Conservation (phyloP, 2,888 invertebrate species). For the Branchipolynoe longqiensis region DNA sequence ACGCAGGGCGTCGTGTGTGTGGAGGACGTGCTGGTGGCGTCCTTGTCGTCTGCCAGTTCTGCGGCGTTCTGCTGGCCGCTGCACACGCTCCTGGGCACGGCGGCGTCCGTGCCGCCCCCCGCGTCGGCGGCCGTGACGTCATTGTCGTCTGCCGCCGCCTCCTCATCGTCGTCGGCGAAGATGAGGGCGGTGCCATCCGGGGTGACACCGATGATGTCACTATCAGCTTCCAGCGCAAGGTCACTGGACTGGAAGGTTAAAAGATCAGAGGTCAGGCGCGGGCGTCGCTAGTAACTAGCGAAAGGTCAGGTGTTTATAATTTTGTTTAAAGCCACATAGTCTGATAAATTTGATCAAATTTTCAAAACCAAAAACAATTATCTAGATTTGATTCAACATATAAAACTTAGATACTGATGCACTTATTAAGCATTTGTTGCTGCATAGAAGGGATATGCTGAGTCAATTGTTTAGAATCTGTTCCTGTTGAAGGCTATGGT, state of each 20-base stretch:
- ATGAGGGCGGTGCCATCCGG: slow-evolving; percentile 32
- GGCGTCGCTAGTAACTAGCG: no score
- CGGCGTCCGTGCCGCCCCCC: not conserved
- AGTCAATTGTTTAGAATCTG: no score
- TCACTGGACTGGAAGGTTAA: slow-evolving; percentile 31
- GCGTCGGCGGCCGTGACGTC: not conserved
- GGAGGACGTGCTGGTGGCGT: not conserved
- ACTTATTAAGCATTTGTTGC: no score
- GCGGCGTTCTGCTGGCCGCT: not conserved
- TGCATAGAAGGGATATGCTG: no score
- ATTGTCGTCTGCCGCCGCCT: not conserved
- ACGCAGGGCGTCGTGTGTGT: not conserved
- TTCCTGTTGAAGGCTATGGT: no score
- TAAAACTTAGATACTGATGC: no score
- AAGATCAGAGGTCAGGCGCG: not conserved
- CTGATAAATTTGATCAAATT: no score
- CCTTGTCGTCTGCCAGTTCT: slow-evolving; percentile 17
- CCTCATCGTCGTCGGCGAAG: slow-evolving; percentile 27
- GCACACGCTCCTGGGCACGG: no score
- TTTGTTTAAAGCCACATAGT: no score
- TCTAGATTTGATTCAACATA: no score
- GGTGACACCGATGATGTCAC: slow-evolving; percentile 31
- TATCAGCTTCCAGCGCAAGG: slow-evolving; percentile 10
- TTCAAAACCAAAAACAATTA: no score
- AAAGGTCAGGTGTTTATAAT: no score